Conservation (phyloP, 2,797 vertebrate genomes). For the Loris lydekkerianus region DNA sequence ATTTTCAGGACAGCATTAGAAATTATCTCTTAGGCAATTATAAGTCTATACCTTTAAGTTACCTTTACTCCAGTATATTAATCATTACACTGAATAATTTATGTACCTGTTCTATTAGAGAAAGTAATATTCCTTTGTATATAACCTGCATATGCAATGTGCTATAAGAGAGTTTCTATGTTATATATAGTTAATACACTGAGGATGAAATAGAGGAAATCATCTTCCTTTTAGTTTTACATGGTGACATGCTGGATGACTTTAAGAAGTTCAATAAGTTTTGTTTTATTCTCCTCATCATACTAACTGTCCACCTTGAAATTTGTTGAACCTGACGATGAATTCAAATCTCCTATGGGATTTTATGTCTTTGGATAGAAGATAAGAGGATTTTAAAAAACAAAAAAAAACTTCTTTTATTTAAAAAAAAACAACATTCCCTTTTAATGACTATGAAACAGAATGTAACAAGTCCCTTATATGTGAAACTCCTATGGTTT, state of each 20-base stretch:
- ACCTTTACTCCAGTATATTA: slow-evolving; percentile 35
- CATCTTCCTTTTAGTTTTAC: neutral
- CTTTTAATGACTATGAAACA: neutral
- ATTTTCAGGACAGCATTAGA: neutral
- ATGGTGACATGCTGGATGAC: neutral
- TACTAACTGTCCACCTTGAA: neutral
- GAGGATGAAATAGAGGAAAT: slow-evolving; percentile 14
- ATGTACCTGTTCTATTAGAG: neutral
- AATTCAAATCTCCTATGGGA: neutral
- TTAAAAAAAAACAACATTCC: neutral
- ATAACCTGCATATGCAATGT: neutral
- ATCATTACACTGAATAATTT: slow-evolving; percentile 52
- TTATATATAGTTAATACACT: neutral
- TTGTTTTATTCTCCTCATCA: neutral
- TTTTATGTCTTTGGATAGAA: neutral
- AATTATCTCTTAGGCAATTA: slow-evolving; percentile 30
- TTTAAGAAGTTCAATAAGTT: neutral
- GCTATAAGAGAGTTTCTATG: neutral
- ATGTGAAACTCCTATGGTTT: neutral
- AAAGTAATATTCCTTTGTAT: slow-evolving; percentile 21
- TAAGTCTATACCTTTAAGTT: neutral
- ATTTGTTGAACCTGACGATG: neutral
- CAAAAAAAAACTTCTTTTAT: neutral
- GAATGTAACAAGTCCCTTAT: neutral
- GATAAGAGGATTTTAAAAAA: neutral